These are phyloP conservation scores for Thera britannica DNA, from an alignment of 2,888 invertebrate species.

Conservation along the genomic window DNA sequence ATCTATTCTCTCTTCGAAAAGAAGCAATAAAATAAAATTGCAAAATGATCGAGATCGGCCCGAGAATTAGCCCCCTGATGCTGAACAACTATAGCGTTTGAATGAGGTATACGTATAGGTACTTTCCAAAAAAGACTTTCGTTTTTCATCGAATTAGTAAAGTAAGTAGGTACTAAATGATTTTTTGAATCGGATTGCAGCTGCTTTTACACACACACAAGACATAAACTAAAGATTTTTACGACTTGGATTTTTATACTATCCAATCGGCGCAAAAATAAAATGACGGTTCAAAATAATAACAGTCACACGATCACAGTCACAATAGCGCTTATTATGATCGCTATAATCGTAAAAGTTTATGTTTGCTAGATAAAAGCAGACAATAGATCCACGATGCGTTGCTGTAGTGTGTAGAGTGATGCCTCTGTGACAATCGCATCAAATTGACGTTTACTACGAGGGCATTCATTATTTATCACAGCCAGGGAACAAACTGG, in stretches of 20 bases:
- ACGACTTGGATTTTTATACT: neutral
- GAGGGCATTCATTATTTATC: constrained; percentile 35
- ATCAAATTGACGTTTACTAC: constrained; percentile 67
- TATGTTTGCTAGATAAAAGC: constrained; percentile 25
- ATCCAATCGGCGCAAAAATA: constrained; percentile 6
- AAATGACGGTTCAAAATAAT: constrained; percentile 12
- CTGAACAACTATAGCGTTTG: too few relatives aligned
- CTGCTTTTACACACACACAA: neutral
- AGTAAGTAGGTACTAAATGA: neutral
- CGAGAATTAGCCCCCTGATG: too few relatives aligned
- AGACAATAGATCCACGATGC: constrained; percentile 15
- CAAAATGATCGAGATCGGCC: too few relatives aligned
- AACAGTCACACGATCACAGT: constrained; percentile 15
- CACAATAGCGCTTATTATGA: constrained; percentile 23
- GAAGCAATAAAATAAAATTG: too few relatives aligned
- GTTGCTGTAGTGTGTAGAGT: neutral
- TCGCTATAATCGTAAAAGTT: constrained; percentile 31
- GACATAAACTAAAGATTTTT: constrained; percentile 18
- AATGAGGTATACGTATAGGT: too few relatives aligned
- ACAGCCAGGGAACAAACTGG: constrained; percentile 47
- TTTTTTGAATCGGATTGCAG: constrained; percentile 3
- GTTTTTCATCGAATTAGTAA: too few relatives aligned
- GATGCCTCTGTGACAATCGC: constrained; percentile 45
- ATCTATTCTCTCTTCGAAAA: too few relatives aligned
- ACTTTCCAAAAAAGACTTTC: too few relatives aligned